phyloP scores from a whole-genome alignment of 2,113 vertebrate genomes.

The Chaetodon trifascialis region DNA sequence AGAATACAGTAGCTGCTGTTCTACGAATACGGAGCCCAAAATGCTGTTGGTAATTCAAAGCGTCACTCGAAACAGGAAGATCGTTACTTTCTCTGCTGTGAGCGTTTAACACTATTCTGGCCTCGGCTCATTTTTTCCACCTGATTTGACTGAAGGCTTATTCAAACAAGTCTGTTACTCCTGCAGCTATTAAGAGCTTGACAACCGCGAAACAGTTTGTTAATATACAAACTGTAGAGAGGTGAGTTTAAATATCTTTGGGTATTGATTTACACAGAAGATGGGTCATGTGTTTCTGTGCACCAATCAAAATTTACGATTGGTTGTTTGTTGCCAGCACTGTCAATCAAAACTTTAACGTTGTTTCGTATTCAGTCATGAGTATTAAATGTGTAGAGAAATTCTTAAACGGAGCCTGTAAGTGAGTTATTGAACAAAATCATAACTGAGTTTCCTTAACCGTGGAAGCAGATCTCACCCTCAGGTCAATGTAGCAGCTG shows the following conservation, averaged over 20 bases:
- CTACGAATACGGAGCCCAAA: not conserved
- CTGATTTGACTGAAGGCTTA: constrained; percentile 31
- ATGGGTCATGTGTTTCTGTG: too few species aligned
- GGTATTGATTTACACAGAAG: not conserved
- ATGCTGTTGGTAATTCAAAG: constrained; percentile 8
- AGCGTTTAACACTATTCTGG: not conserved
- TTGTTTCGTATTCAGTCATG: too few species aligned
- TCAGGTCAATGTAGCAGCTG: not conserved
- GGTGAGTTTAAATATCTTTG: not conserved
- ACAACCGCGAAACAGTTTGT: not conserved
- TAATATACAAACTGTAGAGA: not conserved
- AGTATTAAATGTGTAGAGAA: too few species aligned
- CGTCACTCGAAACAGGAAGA: constrained; percentile 14
- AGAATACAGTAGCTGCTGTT: constrained; percentile 6
- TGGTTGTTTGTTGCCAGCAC: too few species aligned
- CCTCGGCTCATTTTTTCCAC: constrained; percentile 3
- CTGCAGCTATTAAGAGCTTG: constrained; percentile 13
- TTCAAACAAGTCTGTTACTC: constrained; percentile 25
- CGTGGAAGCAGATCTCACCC: too few species aligned
- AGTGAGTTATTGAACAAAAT: not conserved
- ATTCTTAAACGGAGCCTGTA: not conserved
- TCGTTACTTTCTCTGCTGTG: constrained; percentile 35
- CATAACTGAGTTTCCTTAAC: too few species aligned
- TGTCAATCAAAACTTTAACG: not conserved
- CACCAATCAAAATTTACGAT: too few species aligned